Conservation (phyloP, 2,888 invertebrate genomes). For the Hipparchia semele region DNA sequence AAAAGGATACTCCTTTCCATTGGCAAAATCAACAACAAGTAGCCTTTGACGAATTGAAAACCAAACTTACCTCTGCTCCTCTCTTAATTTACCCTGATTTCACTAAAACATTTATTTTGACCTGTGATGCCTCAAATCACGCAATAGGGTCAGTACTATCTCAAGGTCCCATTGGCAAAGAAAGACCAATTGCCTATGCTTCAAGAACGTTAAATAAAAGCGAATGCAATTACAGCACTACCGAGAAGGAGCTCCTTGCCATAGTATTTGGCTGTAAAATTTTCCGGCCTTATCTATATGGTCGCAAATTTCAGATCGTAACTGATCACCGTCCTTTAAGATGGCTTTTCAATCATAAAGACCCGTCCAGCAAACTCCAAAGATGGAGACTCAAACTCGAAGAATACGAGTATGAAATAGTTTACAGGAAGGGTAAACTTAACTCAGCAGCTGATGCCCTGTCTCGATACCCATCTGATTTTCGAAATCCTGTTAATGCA, state of each 20-base stretch:
- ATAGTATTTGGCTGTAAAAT: conserved; percentile 33
- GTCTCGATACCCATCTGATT: conserved; percentile 28
- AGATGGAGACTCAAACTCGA: conserved; percentile 38
- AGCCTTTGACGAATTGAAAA: conserved; percentile 42
- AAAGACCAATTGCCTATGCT: conserved; percentile 43
- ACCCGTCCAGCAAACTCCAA: conserved; percentile 26
- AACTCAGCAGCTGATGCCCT: conserved; percentile 42
- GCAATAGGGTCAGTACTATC: conserved; percentile 47
- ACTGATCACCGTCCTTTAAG: neutral
- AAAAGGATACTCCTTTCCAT: conserved; percentile 42
- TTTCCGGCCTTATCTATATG: conserved; percentile 37
- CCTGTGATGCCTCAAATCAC: conserved; percentile 41
- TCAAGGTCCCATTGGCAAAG: conserved; percentile 44
- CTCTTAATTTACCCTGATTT: conserved; percentile 56
- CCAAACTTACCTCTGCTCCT: conserved; percentile 40
- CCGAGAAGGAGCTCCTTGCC: conserved; percentile 37
- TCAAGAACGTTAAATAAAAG: conserved; percentile 43
- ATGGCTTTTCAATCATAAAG: conserved; percentile 16
- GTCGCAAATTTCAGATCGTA: neutral
- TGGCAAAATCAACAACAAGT: conserved; percentile 40
- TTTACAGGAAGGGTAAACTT: conserved; percentile 35
- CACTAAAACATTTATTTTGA: conserved; percentile 42
- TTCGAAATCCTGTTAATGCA: conserved; percentile 17
- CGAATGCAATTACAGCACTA: conserved; percentile 42
- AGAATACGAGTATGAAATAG: conserved; percentile 39